Conservation (phyloP, 2,888 invertebrate species). For the Pristionchus mayeri region DNA sequence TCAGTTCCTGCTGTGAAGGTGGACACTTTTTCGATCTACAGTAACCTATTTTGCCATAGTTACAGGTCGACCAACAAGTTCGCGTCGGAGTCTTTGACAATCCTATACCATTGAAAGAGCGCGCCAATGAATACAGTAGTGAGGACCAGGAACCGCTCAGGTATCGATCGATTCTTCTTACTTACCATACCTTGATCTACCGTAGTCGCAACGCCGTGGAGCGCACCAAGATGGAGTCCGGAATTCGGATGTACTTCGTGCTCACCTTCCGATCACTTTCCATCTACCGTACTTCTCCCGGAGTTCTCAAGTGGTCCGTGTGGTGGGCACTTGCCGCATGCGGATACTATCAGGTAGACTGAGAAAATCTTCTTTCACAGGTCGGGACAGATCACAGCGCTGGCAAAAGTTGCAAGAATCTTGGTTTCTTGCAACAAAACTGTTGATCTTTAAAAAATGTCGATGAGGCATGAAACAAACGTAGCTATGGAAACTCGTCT, state of each 20-base stretch:
- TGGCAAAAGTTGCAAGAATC: no score
- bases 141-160: neutral
- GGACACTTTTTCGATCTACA: no score
- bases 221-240: slow-evolving; percentile 46
- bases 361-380: no score
- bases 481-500: slow-evolving; percentile 4
- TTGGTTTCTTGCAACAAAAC: no score
- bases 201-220: slow-evolving; percentile 50
- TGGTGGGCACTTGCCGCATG: slow-evolving; percentile 87
- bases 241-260: slow-evolving; percentile 43
- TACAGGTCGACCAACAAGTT: neutral
- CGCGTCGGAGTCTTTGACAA: neutral
- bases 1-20: slow-evolving; percentile 27
- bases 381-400: no score
- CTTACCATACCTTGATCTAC: no score
- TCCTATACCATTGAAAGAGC: neutral
- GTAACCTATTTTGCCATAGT: no score
- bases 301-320: slow-evolving; percentile 83
- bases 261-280: slow-evolving; percentile 38
- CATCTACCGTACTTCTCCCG: slow-evolving; percentile 23
- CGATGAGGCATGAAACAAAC: slow-evolving; percentile 33
- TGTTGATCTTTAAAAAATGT: slow-evolving; percentile 15
- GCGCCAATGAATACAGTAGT: neutral
- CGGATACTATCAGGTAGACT: slow-evolving; percentile 81
- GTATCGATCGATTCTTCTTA: no score